Evolutionary conservation across 2,888 invertebrate species (phyloP), one percentile per base, ranked within the genome.

Genomic region (Pristionchus mayeri): DNA sequence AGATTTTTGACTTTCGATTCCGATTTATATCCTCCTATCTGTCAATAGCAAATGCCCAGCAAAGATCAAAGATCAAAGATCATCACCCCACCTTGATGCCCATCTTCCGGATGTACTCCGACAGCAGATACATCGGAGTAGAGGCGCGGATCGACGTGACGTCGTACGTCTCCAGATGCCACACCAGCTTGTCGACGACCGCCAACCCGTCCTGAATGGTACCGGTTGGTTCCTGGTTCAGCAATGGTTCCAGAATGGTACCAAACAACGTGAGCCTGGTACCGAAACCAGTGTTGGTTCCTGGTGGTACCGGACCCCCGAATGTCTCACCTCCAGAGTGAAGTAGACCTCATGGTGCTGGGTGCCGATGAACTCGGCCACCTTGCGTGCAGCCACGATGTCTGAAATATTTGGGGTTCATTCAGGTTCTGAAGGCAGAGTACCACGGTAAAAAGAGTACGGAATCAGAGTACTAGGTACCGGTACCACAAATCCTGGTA

Each of bases 281-380:
- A 44, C 44, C 44, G 27, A 27, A 7, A 4, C 24, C n/a, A 3
- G 27, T 13, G 21, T 4, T 54, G 54, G 44, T 44, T 44, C 44
- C 6, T 30, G 27, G 34, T 21, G n/a, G n/a, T n/a, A n/a, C n/a
- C n/a, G n/a, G n/a, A n/a, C n/a, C n/a, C n/a, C 52, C 16, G 13
- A 48, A 2, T 54, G 27, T 24, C 85, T 37, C 37, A 89, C 91
- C 88, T 91, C 88, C 85, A 91, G 88, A 50, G 89, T 96, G 92
- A 98, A 97, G 81, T 95, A 94, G 30, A 97, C 94, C 93, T 97
- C 97, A 91, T 97, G 96, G 93, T 98, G 98, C 85, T 97, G 97
- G 52, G 97, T 96, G 84, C 91, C 90, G 76, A 92, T 88, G 88
- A 91, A 91, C 18, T 90, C 86, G 67, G 93, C 93, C 27, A 93